phyloP scores from a whole-genome alignment of 1,140 invertebrate genomes.

The Monochamus saltuarius region DNA sequence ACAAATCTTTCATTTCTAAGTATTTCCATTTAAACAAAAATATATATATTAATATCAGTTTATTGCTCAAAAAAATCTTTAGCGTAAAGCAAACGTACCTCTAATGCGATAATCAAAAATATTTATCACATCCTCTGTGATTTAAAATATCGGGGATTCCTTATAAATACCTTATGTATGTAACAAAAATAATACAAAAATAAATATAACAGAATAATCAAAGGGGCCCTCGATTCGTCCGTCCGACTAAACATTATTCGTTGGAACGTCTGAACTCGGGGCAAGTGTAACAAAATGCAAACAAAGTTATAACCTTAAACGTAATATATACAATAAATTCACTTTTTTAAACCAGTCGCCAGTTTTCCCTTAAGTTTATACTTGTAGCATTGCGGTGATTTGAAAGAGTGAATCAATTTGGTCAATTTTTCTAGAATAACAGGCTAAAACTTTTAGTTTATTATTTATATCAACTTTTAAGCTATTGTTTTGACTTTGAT shows the following conservation, averaged over 20 bases:
- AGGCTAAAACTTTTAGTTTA: slow-evolving; percentile 1
- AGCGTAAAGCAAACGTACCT: slow-evolving; percentile 3
- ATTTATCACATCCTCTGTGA: background rate
- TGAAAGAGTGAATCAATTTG: slow-evolving; percentile 13
- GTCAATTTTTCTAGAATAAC: slow-evolving; percentile 14
- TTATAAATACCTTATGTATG: background rate
- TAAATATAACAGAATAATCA: slow-evolving; percentile 7
- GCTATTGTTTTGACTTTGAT: slow-evolving; percentile 56
- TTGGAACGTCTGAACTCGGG: background rate
- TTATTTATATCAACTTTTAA: slow-evolving; percentile 2
- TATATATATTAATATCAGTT: slow-evolving; percentile 3
- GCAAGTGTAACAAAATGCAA: background rate
- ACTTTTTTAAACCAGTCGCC: background rate
- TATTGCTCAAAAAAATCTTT: background rate
- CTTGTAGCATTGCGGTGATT: background rate
- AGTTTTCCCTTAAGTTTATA: background rate
- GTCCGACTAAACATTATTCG: background rate
- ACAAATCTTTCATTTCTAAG: background rate
- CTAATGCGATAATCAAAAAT: slow-evolving; percentile 1
- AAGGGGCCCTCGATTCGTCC: background rate
- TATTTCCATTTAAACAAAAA: slow-evolving; percentile 3
- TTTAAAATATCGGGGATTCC: background rate
- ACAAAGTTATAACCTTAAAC: background rate
- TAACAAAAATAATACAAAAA: slow-evolving; percentile 8
- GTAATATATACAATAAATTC: slow-evolving; percentile 9